phyloP scores from a whole-genome alignment of 2,113 vertebrate species.

The Mormyrus iriodes region DNA sequence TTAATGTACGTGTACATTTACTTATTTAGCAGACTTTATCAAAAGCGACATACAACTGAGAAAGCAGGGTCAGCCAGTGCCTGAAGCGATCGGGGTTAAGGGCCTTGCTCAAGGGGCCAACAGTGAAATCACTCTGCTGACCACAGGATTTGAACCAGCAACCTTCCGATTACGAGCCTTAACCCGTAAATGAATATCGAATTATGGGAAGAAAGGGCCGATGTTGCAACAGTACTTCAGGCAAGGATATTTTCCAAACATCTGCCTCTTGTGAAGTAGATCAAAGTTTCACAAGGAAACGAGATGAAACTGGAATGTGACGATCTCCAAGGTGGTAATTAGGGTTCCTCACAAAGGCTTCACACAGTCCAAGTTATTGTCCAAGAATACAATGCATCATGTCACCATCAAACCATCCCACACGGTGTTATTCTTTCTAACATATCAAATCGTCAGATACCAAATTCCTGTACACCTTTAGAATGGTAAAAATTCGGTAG shows the following conservation, averaged over 20 bases:
- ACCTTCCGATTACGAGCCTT: background rate
- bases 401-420: background rate
- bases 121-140: background rate
- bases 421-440: background rate
- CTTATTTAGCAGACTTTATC: background rate
- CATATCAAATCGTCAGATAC: background rate
- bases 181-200: background rate
- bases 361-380: background rate
- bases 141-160: background rate
- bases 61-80: background rate
- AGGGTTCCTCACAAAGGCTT: background rate
- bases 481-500: background rate
- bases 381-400: background rate
- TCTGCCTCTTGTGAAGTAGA: conserved; percentile 6
- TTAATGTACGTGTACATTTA: background rate
- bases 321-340: conserved; percentile 4
- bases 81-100: background rate
- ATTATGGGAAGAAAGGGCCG: background rate
- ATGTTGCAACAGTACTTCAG: background rate
- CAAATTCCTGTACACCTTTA: background rate
- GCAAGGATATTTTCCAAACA: background rate
- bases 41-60: background rate
- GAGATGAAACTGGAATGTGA: background rate
- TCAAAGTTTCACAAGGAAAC: conserved; percentile 11
- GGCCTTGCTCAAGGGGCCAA: background rate